Conservation (phyloP, 1,140 invertebrate genomes). For the Pygmarrhopalites habei region DNA sequence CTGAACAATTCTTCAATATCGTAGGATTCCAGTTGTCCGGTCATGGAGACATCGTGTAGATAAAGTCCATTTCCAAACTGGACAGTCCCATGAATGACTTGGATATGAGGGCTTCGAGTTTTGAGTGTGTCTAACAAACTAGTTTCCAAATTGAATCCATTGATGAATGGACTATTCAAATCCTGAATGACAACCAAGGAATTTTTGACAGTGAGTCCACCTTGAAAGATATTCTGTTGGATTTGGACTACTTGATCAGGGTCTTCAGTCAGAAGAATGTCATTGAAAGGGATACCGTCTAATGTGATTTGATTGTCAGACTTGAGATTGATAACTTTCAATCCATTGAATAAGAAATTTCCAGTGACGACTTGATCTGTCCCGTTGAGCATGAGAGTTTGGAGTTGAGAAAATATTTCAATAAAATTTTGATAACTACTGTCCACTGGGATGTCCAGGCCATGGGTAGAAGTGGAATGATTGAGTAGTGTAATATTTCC, state of each 20-base stretch:
- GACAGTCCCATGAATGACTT: background rate
- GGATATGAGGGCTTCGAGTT: background rate
- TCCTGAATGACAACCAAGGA: background rate
- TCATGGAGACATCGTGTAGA: background rate
- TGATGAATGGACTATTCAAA: background rate
- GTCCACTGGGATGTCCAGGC: background rate
- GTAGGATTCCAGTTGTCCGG: background rate
- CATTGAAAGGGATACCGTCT: slow-evolving; percentile 1
- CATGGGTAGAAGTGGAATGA: background rate
- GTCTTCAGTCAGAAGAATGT: background rate
- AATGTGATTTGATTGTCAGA: background rate
- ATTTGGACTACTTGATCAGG: background rate
- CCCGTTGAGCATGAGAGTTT: background rate
- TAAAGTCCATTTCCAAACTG: background rate
- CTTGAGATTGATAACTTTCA: background rate
- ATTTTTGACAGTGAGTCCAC: background rate
- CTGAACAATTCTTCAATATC: background rate
- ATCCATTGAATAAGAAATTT: background rate
- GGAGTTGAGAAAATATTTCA: background rate
- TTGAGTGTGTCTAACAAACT: background rate
- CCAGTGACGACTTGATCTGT: background rate
- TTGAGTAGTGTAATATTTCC: background rate
- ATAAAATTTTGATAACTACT: too few species aligned
- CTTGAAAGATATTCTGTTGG: background rate
- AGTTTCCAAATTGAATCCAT: background rate